Conservation (phyloP, 2,888 invertebrate genomes). For the Acronicta alni region DNA sequence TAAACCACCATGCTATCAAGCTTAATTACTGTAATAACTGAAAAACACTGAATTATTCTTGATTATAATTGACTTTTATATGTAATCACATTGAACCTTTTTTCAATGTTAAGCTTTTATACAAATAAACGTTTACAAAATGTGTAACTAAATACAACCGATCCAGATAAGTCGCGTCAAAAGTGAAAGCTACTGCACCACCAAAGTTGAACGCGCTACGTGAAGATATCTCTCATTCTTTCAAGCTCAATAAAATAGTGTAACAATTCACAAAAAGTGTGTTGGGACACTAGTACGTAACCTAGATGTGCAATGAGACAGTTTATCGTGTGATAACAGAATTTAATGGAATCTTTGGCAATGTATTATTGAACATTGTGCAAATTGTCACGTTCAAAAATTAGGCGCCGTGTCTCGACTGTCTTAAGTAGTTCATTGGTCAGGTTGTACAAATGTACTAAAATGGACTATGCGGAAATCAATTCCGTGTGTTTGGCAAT, state of each 20-base stretch:
- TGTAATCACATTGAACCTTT: too few species aligned
- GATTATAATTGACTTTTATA: too few species aligned
- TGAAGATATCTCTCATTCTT: constrained; percentile 61
- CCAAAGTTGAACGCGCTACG: constrained; percentile 72
- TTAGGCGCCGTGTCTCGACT: constrained; percentile 13
- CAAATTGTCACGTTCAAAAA: constrained; percentile 39
- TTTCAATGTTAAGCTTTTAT: not conserved
- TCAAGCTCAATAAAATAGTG: constrained; percentile 59
- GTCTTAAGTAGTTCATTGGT: constrained; percentile 35
- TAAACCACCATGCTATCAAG: too few species aligned
- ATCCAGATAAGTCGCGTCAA: constrained; percentile 60
- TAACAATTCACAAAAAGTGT: constrained; percentile 62
- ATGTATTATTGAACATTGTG: constrained; percentile 48
- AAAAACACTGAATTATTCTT: too few species aligned
- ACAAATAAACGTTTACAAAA: constrained; percentile 13
- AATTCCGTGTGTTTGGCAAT: constrained; percentile 33
- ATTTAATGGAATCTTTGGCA: constrained; percentile 48
- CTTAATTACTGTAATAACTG: too few species aligned
- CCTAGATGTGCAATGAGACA: constrained; percentile 67
- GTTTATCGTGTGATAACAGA: constrained; percentile 54
- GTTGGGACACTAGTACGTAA: constrained; percentile 66
- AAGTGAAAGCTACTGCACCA: constrained; percentile 78
- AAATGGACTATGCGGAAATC: constrained; percentile 30
- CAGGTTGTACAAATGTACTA: constrained; percentile 25
- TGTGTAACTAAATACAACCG: constrained; percentile 31